Conservation (phyloP, 1,140 invertebrate species). For the Drosophila asahinai region DNA sequence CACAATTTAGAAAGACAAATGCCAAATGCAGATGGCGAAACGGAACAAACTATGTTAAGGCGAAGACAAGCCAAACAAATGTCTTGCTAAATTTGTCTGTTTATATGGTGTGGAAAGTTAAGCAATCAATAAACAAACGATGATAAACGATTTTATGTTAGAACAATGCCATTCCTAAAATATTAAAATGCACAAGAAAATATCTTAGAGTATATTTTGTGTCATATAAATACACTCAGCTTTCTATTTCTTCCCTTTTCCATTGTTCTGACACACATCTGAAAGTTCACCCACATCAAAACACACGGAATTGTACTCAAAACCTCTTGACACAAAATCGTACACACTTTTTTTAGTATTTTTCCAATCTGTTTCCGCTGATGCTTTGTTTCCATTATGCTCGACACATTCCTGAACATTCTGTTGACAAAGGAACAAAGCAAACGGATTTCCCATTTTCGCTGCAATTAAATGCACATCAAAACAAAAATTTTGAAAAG, state of each 20-base stretch:
- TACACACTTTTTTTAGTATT: not conserved
- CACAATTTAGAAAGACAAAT: constrained; percentile 38
- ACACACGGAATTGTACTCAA: constrained; percentile 8
- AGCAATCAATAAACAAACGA: constrained; percentile 40
- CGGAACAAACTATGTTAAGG: constrained; percentile 10
- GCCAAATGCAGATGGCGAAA: constrained; percentile 30
- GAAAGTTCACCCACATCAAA: constrained; percentile 4
- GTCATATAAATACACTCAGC: constrained; percentile 5
- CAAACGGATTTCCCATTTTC: constrained; percentile 38
- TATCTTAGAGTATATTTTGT: not conserved
- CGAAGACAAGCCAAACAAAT: constrained; percentile 31
- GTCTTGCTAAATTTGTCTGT: constrained; percentile 28
- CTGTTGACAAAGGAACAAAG: constrained; percentile 30
- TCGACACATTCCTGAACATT: constrained; percentile 25
- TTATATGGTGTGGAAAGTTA: constrained; percentile 15
- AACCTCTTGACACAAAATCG: constrained; percentile 21
- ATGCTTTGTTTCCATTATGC: constrained; percentile 28
- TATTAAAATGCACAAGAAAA: constrained; percentile 1
- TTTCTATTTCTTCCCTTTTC: not conserved
- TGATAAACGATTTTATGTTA: constrained; percentile 1
- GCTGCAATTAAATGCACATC: constrained; percentile 76
- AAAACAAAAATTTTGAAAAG: constrained; percentile 44
- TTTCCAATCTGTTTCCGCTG: constrained; percentile 25
- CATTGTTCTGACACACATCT: constrained; percentile 29
- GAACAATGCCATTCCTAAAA: constrained; percentile 6